These are phyloP conservation scores for Caradrina kadenii DNA, from an alignment of 2,888 invertebrate species.

Conservation along the genomic window DNA sequence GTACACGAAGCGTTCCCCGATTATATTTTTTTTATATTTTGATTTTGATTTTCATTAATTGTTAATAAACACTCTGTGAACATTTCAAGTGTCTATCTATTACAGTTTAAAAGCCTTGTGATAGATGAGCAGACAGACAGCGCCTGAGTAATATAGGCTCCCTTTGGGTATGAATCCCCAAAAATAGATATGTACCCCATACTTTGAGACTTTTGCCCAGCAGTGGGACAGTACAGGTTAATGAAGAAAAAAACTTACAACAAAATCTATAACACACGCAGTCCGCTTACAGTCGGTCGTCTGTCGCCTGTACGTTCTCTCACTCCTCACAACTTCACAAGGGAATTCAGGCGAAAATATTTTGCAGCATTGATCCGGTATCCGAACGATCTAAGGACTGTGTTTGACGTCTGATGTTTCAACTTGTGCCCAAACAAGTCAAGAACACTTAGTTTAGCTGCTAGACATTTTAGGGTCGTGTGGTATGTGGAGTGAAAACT, in stretches of 20 bases:
- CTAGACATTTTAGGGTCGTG: constrained; percentile 35
- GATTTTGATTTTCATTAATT: too few species aligned
- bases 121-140: too few species aligned
- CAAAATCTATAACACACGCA: background rate
- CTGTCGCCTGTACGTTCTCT: background rate
- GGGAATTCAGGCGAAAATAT: constrained; percentile 24
- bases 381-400: constrained; percentile 29
- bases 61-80: too few species aligned
- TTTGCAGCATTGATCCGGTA: constrained; percentile 17
- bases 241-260: background rate
- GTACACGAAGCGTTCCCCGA: too few species aligned
- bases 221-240: too few species aligned
- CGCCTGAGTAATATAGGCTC: too few species aligned
- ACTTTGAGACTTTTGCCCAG: too few species aligned
- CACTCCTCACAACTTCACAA: background rate
- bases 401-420: constrained; percentile 51
- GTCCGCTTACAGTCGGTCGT: background rate
- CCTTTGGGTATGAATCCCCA: too few species aligned
- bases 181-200: too few species aligned
- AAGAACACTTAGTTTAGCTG: constrained; percentile 45
- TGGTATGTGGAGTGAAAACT: constrained; percentile 12
- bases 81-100: too few species aligned
- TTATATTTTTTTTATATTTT: too few species aligned
- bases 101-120: too few species aligned
- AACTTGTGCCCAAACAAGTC: constrained; percentile 47